A percentile compares a stretch with the other conserved stretches of the same genome.
Conservation (phyloP, 92 coral and sea anemone genomes). For the Actinostola sp. region DNA sequence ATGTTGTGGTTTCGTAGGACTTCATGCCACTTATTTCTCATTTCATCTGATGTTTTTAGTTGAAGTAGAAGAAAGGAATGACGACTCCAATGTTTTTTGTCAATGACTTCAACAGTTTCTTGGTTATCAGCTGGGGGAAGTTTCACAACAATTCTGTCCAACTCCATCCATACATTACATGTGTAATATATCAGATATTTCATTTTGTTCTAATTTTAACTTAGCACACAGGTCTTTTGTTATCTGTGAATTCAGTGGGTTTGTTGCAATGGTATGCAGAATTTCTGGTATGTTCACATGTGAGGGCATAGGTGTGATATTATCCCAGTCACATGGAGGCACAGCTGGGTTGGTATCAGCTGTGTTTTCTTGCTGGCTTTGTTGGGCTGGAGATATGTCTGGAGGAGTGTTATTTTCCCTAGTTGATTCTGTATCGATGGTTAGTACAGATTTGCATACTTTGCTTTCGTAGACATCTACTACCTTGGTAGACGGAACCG, state of each 20-base stretch:
- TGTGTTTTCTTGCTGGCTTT: no score
- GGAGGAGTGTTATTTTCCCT: no score
- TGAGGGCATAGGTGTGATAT: conserved; percentile 2
- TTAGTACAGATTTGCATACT: no score
- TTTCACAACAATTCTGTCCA: not conserved
- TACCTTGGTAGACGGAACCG: conserved; percentile 16
- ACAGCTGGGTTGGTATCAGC: not conserved
- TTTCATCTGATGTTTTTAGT: not conserved
- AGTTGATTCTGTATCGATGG: no score
- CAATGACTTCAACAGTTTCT: not conserved
- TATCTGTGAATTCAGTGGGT: not conserved
- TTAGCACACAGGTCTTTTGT: not conserved
- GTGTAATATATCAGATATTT: not conserved
- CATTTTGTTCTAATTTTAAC: not conserved
- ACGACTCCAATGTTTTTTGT: conserved; percentile 5
- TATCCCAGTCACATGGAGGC: conserved; percentile 8
- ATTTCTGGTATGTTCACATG: not conserved
- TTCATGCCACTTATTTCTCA: not conserved
- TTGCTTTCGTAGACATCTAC: conserved; percentile 18
- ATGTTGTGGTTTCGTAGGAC: not conserved
- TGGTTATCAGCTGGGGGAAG: not conserved
- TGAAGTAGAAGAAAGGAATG: not conserved
- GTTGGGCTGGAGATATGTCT: no score
- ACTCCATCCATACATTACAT: conserved; percentile 3
- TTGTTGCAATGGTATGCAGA: not conserved